Evolutionary conservation across 2,113 vertebrate genomes (phyloP).

Genomic region (Egretta garzetta): DNA sequence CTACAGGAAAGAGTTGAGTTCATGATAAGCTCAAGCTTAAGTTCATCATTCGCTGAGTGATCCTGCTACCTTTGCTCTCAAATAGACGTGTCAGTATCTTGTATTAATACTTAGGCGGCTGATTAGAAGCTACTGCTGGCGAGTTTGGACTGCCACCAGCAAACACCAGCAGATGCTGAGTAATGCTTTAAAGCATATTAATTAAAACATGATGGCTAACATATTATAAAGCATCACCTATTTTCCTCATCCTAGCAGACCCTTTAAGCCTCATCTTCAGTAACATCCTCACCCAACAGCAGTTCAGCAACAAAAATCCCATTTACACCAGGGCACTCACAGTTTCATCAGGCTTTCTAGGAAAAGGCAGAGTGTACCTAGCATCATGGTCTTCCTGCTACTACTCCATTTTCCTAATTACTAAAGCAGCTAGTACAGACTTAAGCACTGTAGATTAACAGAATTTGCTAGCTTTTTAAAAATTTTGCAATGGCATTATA

Average conservation of each 20-base stretch:
- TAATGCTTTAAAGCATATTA: neutral
- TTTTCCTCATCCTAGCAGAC: neutral
- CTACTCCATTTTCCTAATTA: neutral
- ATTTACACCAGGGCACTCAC: neutral
- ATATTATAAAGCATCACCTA: neutral
- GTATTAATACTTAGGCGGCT: neutral
- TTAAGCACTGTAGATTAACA: neutral
- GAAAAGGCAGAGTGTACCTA: neutral
- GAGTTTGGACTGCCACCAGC: neutral
- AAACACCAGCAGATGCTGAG: neutral
- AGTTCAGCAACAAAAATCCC: neutral
- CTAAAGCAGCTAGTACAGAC: neutral
- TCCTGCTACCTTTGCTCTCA: neutral
- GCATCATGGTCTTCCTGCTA: neutral
- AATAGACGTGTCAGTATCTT: neutral
- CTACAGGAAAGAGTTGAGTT: neutral
- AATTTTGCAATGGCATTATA: neutral
- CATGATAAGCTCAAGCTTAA: neutral
- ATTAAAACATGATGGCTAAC: neutral
- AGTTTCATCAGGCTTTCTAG: neutral
- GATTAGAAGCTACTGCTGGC: neutral
- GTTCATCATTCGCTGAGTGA: neutral
- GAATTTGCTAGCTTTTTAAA: neutral
- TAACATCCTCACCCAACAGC: neutral
- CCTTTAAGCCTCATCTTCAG: neutral